Conservation (phyloP, 2,888 invertebrate species). For the Metalampra italica region DNA sequence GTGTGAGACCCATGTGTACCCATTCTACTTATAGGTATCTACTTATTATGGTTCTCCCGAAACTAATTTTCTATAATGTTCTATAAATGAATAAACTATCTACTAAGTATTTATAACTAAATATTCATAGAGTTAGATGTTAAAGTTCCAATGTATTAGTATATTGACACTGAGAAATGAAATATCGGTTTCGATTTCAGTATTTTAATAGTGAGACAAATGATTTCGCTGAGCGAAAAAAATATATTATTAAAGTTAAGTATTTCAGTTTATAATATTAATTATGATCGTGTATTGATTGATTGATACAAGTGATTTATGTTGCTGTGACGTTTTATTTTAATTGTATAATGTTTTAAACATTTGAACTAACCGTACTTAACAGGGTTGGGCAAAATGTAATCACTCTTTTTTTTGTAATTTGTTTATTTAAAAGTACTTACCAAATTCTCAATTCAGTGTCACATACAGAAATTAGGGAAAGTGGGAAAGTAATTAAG, state of each 20-base stretch:
- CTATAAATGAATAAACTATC: conserved; percentile 11
- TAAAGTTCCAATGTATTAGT: conserved; percentile 1
- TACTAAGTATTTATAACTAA: conserved; percentile 11
- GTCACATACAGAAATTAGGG: too few relatives aligned
- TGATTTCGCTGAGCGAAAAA: conserved; percentile 62
- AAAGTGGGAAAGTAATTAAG: too few relatives aligned
- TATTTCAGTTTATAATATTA: conserved; percentile 37
- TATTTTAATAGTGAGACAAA: conserved; percentile 54
- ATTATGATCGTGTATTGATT: conserved; percentile 46
- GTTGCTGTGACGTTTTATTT: conserved; percentile 65
- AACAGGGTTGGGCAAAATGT: too few relatives aligned
- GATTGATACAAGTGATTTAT: conserved; percentile 68
- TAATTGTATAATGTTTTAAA: conserved; percentile 13
- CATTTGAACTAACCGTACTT: conserved; percentile 17
- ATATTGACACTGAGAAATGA: conserved; percentile 19
- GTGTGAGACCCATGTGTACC: too few relatives aligned
- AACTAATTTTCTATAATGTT: neutral
- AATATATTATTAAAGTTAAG: conserved; percentile 32
- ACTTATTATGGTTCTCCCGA: neutral
- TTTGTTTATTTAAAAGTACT: too few relatives aligned
- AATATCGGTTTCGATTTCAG: conserved; percentile 33
- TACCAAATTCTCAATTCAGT: too few relatives aligned
- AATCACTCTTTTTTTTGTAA: too few relatives aligned
- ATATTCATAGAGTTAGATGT: conserved; percentile 4
- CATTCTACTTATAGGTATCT: neutral